Base-by-base conservation (phyloP, 2,888 invertebrate species). In the Clostera curtula region DNA sequence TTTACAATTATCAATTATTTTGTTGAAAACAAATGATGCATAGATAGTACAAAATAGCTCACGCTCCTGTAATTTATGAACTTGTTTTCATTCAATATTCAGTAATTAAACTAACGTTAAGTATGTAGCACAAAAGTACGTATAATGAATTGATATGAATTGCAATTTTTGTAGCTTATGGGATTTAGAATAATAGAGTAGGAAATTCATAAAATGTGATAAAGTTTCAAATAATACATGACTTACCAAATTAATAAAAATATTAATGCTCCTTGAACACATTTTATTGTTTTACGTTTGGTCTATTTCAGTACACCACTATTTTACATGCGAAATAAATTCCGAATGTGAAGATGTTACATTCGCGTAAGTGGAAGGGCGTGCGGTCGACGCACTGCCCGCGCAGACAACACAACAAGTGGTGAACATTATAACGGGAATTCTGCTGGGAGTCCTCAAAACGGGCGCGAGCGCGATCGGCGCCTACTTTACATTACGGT, bases 351-450 rank as follows among this genome's bases (percentile, higher is more conserved):
- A 71, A 64, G 66, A 72, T 70, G 61, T 68, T 62, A 79, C 82
- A 82, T 82, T 80, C 77, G 77, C 82, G 70, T 62, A 55, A 67
- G 41, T 63, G 56, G 61, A 70, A 74, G 71, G 79, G 79, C 80
- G 80, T 74, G 75, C 82, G 79, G 72, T 69, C 77, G 77, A 73
- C 79, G 77, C 80, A 82, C 80, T 80, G 77, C 80, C 80, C 77
- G 73, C 61, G 46, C 74, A 77, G 71, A 79, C 72, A 77, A 76
- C 75, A 79, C 72, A 77, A 76, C 75, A 76, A 77, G 74, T 75
- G 72, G 60, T 74, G 62, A 59, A 68, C 68, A 73, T 72, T 79
- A 79, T 82, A 82, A 83, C 82, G 82, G 82, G 82, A 83, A 67
- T 77, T 80, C 63, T 67, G 75, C 66, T 68, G 58, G 70, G 70